Conservation (phyloP, 2,113 vertebrate species). For the Sciurus niger region DNA sequence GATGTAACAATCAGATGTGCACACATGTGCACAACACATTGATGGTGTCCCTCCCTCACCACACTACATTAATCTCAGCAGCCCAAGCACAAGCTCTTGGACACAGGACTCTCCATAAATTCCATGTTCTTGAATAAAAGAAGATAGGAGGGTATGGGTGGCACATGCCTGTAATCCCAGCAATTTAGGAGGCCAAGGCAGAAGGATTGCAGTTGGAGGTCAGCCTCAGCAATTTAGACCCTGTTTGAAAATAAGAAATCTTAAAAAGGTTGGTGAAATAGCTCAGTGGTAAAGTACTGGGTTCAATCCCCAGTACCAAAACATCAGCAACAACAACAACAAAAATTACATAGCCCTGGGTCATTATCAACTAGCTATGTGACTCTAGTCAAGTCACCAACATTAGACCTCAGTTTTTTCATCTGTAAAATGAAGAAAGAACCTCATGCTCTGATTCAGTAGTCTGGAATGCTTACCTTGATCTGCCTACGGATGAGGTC, state of each 20-base stretch:
- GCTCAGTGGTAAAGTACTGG: background rate
- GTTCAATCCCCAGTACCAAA: background rate
- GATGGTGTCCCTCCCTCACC: background rate
- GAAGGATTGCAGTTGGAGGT: background rate
- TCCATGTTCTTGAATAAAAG: slow-evolving; percentile 28
- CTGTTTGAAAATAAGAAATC: background rate
- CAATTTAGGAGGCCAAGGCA: background rate
- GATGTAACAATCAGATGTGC: background rate
- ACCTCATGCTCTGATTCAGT: background rate
- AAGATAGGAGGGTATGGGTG: background rate
- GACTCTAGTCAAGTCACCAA: slow-evolving; percentile 22
- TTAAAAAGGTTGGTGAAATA: background rate
- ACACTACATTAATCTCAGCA: slow-evolving; percentile 36
- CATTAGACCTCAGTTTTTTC: background rate
- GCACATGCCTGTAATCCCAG: background rate
- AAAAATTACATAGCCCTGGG: background rate
- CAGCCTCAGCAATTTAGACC: background rate
- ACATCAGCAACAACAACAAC: too few species aligned
- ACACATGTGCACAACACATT: background rate
- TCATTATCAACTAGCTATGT: background rate
- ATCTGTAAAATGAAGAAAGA: slow-evolving; percentile 48
- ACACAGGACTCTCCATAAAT: slow-evolving; percentile 5
- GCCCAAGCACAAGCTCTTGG: background rate
- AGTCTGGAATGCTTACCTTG: slow-evolving; percentile 86
- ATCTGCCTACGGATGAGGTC: slow-evolving; percentile 96